Percentiles rank a stretch among this genome's conserved stretches.
Evolutionary conservation across 2,113 vertebrate species (phyloP).

Genomic region (Apus apus): DNA sequence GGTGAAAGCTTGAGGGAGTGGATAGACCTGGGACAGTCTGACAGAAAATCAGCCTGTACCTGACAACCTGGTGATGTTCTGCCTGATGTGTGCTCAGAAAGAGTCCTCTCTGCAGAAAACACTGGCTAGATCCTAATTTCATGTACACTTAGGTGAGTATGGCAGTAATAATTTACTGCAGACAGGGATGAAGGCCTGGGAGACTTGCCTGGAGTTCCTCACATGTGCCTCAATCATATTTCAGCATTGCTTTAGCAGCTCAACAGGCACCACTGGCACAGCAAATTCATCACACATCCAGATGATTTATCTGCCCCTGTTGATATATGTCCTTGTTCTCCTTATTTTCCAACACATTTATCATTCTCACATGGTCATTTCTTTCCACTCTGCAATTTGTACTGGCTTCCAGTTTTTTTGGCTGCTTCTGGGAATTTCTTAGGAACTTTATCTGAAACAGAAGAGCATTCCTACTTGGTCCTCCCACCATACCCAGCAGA

Average conservation of each 20-base stretch:
- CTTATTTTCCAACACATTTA: slow-evolving; percentile 20
- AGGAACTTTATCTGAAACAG: not conserved
- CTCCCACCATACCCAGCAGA: not conserved
- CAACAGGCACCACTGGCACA: slow-evolving; percentile 16
- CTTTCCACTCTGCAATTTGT: not conserved
- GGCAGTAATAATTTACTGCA: not conserved
- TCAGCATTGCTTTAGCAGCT: slow-evolving; percentile 20
- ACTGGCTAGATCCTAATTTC: not conserved
- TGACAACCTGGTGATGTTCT: not conserved
- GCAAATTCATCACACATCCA: slow-evolving; percentile 17
- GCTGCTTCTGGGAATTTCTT: not conserved
- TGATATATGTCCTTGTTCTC: not conserved
- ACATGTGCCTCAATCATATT: slow-evolving; percentile 17
- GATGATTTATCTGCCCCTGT: slow-evolving; percentile 15
- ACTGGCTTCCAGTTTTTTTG: not conserved
- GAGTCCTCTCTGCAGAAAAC: not conserved
- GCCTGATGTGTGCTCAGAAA: not conserved
- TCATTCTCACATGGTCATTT: slow-evolving; percentile 28
- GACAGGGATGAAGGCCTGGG: slow-evolving; percentile 1
- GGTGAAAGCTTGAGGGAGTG: accelerated
- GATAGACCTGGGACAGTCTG: not conserved
- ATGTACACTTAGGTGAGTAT: not conserved
- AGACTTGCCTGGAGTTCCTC: not conserved
- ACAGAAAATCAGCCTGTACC: accelerated
- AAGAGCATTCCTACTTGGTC: not conserved